phyloP scores from a whole-genome alignment of 2,888 invertebrate genomes.

The Cataglyphis livida region DNA sequence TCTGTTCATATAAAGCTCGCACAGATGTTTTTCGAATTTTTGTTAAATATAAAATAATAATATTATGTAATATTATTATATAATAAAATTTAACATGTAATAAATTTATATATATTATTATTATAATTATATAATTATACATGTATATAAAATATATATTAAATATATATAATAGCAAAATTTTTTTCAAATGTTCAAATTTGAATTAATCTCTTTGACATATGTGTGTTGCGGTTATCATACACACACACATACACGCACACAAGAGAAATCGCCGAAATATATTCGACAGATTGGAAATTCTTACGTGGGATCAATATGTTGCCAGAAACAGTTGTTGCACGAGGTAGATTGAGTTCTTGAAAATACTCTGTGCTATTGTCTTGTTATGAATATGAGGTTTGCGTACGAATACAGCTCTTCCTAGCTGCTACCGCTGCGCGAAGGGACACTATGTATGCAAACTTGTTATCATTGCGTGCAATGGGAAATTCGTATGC shows the following conservation, averaged over 20 bases:
- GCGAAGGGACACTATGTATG: neutral
- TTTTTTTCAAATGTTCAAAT: neutral
- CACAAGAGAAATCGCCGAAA: neutral
- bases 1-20: neutral
- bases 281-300: constrained; percentile 9
- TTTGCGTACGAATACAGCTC: constrained; percentile 18
- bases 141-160: neutral
- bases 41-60: no score
- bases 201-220: constrained; percentile 13
- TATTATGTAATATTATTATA: neutral
- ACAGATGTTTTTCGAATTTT: neutral
- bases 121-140: neutral
- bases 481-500: constrained; percentile 35
- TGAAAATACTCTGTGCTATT: constrained; percentile 42
- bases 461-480: constrained; percentile 40
- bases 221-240: neutral
- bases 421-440: neutral
- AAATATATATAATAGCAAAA: no score
- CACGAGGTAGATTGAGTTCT: constrained; percentile 32
- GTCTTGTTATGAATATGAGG: constrained; percentile 26
- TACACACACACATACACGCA: no score
- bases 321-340: constrained; percentile 37
- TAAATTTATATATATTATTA: neutral
- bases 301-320: neutral
- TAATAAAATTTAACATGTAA: no score